phyloP scores from a whole-genome alignment of 2,113 vertebrate species.

The Corvus cornix region DNA sequence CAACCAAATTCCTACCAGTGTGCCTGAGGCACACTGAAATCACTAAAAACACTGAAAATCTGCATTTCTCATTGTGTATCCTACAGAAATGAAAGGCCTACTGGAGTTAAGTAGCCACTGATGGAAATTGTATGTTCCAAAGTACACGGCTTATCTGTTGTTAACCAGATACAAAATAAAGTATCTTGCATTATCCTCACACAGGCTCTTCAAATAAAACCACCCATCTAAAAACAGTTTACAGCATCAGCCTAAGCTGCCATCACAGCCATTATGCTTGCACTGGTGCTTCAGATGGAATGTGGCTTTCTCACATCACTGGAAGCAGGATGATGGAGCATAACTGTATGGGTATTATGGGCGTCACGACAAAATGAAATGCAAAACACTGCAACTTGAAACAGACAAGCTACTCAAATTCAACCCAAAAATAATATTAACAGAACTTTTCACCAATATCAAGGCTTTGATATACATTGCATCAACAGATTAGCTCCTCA shows the following conservation, averaged over 20 bases:
- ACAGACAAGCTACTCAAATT: slow-evolving; percentile 52
- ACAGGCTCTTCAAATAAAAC: slow-evolving; percentile 22
- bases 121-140: background rate
- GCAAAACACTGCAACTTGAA: slow-evolving; percentile 49
- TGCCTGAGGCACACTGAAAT: background rate
- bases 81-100: background rate
- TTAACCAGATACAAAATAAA: slow-evolving; percentile 17
- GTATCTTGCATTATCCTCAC: background rate
- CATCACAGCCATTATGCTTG: slow-evolving; percentile 23
- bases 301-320: slow-evolving; percentile 57
- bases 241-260: slow-evolving; percentile 5
- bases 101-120: background rate
- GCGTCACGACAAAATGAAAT: slow-evolving; percentile 54
- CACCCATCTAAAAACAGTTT: background rate
- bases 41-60: background rate
- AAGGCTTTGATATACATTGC: background rate
- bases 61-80: slow-evolving; percentile 6
- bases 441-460: background rate
- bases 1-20: background rate
- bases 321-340: slow-evolving; percentile 57
- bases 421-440: background rate
- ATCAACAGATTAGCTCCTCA: background rate
- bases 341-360: slow-evolving; percentile 44
- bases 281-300: slow-evolving; percentile 54
- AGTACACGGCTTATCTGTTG: background rate